These are phyloP conservation scores for Drosophila suboccidentalis DNA, from an alignment of 2,888 invertebrate species.

Conservation along the genomic window DNA sequence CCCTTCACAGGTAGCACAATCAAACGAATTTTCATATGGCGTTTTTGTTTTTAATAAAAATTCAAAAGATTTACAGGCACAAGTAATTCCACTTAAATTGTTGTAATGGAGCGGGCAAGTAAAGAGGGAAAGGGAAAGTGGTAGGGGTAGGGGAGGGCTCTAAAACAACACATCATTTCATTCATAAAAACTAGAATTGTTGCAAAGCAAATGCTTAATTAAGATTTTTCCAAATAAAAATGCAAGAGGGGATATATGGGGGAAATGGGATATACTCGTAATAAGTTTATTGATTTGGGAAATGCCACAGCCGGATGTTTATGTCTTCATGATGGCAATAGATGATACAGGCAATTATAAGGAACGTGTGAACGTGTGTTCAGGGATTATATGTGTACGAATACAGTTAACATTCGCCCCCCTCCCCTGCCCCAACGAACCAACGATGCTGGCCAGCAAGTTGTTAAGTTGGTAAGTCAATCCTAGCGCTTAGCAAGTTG, in stretches of 20 bases:
- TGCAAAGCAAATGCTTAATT: conserved; percentile 63
- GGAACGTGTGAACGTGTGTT: conserved; percentile 70
- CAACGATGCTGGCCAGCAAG: conserved; percentile 41
- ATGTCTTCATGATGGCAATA: conserved; percentile 47
- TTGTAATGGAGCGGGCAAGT: conserved; percentile 42
- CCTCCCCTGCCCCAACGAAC: background rate
- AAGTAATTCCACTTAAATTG: conserved; percentile 79
- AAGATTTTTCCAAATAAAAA: conserved; percentile 74
- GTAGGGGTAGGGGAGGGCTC: background rate
- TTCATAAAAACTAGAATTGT: conserved; percentile 66
- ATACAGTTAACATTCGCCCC: conserved; percentile 1
- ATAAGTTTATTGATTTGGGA: conserved; percentile 80
- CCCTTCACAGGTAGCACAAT: conserved; percentile 56
- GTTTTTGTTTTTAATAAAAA: conserved; percentile 78
- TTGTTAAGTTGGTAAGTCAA: conserved; percentile 82
- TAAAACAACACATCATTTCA: conserved; percentile 47
- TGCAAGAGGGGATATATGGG: conserved; percentile 36
- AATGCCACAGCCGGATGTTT: conserved; percentile 76
- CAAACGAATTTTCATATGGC: conserved; percentile 68
- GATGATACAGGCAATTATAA: conserved; percentile 44
- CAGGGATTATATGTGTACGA: conserved; percentile 52
- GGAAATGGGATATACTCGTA: conserved; percentile 34
- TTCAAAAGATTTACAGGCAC: conserved; percentile 75
- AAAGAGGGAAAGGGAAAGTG: background rate
- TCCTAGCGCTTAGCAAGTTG: conserved; percentile 60